Evolutionary conservation across 2,113 vertebrate species (phyloP).

Genomic region (Pyrgilauda ruficollis): DNA sequence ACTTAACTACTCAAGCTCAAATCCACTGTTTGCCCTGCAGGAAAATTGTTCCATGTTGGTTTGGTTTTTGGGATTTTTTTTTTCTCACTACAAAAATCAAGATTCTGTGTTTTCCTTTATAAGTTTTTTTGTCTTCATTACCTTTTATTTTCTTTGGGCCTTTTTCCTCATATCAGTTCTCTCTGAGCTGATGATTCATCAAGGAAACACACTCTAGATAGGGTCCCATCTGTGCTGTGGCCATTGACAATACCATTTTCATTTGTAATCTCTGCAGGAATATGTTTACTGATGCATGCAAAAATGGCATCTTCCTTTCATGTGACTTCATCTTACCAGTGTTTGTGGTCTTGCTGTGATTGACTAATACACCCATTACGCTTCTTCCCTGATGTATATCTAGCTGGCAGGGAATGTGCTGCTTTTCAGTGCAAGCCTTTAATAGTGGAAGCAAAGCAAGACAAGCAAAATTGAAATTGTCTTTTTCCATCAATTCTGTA

Average conservation of each 20-base stretch:
- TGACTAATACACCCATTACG: neutral
- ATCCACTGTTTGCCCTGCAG: neutral
- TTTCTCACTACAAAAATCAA: neutral
- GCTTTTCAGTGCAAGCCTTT: neutral
- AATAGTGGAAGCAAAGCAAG: neutral
- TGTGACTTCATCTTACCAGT: neutral
- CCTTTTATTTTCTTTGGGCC: neutral
- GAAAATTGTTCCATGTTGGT: neutral
- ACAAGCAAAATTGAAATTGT: neutral
- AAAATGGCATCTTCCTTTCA: neutral
- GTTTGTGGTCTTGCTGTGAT: neutral
- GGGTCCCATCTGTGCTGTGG: neutral
- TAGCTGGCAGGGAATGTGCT: neutral
- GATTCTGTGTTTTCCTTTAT: neutral
- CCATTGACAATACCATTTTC: neutral
- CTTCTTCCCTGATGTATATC: neutral
- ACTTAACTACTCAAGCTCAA: neutral
- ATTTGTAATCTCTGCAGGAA: neutral
- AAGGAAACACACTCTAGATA: neutral
- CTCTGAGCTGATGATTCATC: neutral
- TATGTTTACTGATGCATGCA: neutral
- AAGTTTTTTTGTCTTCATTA: neutral
- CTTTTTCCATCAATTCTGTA: neutral
- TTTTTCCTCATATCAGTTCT: neutral
- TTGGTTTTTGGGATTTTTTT: neutral